Conservation (phyloP, 2,113 vertebrate species). For the Cnemophilus loriae region DNA sequence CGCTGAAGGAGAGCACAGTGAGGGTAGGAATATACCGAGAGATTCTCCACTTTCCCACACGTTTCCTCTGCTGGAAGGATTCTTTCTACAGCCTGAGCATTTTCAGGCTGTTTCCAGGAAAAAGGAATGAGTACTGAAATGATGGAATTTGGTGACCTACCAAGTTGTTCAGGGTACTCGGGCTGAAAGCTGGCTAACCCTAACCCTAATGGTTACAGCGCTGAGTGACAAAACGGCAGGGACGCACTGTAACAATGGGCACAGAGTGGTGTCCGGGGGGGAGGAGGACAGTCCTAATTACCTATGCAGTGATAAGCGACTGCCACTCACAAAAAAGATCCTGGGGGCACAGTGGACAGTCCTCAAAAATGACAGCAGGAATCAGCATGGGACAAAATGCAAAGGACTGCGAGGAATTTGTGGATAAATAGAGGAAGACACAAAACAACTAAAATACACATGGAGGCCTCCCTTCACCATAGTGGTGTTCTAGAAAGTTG, state of each 20-base stretch:
- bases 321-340: background rate
- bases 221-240: background rate
- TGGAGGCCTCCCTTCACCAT: background rate
- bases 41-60: background rate
- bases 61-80: background rate
- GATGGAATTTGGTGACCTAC: background rate
- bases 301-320: background rate
- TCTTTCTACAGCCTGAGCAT: background rate
- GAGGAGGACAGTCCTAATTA: background rate
- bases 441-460: background rate
- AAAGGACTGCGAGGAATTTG: background rate
- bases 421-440: background rate
- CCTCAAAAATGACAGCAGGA: background rate
- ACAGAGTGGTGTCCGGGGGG: background rate
- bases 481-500: background rate
- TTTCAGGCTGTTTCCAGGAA: background rate
- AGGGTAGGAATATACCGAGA: fast-evolving
- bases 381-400: background rate
- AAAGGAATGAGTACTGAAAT: background rate
- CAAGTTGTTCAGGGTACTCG: background rate
- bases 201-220: background rate
- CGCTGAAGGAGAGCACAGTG: background rate
- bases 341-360: background rate
- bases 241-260: background rate
- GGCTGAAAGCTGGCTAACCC: background rate